Base-by-base conservation (phyloP, 2,888 invertebrate species). In the Tetropium fuscum region DNA sequence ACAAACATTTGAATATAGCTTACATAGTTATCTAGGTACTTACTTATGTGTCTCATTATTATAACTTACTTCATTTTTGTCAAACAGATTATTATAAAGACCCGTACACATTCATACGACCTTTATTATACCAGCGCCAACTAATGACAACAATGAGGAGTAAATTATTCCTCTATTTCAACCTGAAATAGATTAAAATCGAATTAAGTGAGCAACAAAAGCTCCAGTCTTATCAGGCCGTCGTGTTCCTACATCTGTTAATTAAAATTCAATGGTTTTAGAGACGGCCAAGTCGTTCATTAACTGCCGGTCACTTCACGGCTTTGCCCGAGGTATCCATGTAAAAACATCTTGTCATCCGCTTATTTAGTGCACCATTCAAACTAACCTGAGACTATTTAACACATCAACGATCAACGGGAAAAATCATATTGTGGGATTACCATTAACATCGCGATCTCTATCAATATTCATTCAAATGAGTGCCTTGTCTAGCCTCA, bases 191-290 rank as follows among this genome's bases (percentile, higher is more conserved):
- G 56, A 56, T 48, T 56, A 49, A 56, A 56, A 56, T 56, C 47
- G 47, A 56, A 41, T 15, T 25, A 18, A 56, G 56, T 19, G 49
- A 40, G 47, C 47, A 38, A 56, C 47, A 47, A 56, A 56, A 49
- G 48, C 38, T 32, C 32, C 19, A 27, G 49, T 49, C 54, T 58
- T 59, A 59, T 59, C 55, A 25, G 41, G 34, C 38, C 38, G 55
- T 38, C 60, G 51, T 58, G 62, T 58, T 62, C 45, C 45, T 47
- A 60, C 65, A 70, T 67, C 64, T 69, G 67, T 67, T 69, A 67
- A 70, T 67, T 70, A 69, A 70, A 65, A 70, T 69, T 70, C 68
- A 70, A 67, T 67, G 67, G 66, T 55, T 63, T 54, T 49, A 45
- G 44, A 58, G 54, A 55, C 48, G 53, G 43, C 51, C 51, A 18